Base-by-base conservation (phyloP, 2,888 invertebrate genomes). In the Marronus borbonicus region DNA sequence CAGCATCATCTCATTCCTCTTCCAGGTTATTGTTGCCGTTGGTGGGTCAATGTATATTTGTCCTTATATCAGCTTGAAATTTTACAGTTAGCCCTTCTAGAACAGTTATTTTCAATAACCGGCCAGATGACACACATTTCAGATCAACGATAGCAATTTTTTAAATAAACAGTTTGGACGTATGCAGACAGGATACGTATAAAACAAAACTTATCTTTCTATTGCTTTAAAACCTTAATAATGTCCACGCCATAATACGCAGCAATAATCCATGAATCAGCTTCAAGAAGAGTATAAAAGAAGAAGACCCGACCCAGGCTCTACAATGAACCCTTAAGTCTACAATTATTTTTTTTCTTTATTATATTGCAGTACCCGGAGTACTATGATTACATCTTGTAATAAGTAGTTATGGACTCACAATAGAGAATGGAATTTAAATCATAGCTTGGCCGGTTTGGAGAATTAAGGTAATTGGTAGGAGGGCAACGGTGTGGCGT, bases 391-490 rank as follows among this genome's bases (percentile, higher is more conserved):
- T 86, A 86, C 83, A 85, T 84, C 83, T 86, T 84, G 85, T 86
- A 87, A 87, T 86, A 85, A 85, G 86, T 85, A 84, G 86, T 86
- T 86, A 85, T 82, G 83, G 83, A 82, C 83, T 85, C 85, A 87
- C 87, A 88, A 88, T 87, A 86, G 87, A 84, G 87, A 87, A 85
- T 86, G 87, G 87, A 87, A 88, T 88, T 87, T 87, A 87, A 88
- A 88, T 88, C 86, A 87, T 86, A 86, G 84, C 85, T 84, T 83
- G 83, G 85, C 84, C 85, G 82, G 84, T 84, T 86, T 86, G 83
- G 85, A 84, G 86, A 87, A 87, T 88, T 86, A 87, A 86, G 85
- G 85, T 87, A 87, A 87, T 87, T 84, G 85, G 84, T 85, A 85
- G 88, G 85, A 83, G 85, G 84, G 83, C 81, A 74, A 78, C 76